Conservation (phyloP, 1,140 invertebrate species). For the Calosoma granatense region DNA sequence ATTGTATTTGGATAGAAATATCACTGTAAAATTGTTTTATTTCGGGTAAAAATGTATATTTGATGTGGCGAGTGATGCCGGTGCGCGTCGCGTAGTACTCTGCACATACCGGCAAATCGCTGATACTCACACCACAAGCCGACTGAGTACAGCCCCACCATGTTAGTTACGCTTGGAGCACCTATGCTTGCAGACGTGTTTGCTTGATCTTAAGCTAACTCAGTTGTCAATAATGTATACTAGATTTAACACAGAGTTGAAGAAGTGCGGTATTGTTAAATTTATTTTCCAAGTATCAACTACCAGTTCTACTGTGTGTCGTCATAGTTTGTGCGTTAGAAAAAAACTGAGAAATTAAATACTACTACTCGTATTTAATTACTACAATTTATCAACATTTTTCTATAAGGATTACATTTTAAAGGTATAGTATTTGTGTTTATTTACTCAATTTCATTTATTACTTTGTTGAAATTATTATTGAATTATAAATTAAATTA, state of each 20-base stretch:
- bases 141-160: constrained; percentile 9
- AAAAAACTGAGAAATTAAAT: constrained; percentile 32
- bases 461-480: too few relatives aligned
- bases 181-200: constrained; percentile 19
- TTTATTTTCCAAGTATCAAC: constrained; percentile 25
- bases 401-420: not conserved
- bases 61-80: constrained; percentile 1
- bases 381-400: not conserved
- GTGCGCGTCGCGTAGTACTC: constrained; percentile 9
- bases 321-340: constrained; percentile 32
- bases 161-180: constrained; percentile 20
- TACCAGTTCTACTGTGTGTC: constrained; percentile 26
- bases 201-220: constrained; percentile 19
- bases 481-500: too few relatives aligned
- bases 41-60: not conserved
- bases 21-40: constrained; percentile 10
- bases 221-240: constrained; percentile 33
- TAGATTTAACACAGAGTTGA: constrained; percentile 30
- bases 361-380: constrained; percentile 6
- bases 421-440: not conserved
- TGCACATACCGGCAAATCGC: constrained; percentile 17
- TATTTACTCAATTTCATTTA: too few relatives aligned
- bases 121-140: constrained; percentile 17
- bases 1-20: not conserved
- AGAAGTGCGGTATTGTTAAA: constrained; percentile 32